Evolutionary conservation across 1,140 invertebrate species (phyloP).

Genomic region (Marisa cornuarietis): DNA sequence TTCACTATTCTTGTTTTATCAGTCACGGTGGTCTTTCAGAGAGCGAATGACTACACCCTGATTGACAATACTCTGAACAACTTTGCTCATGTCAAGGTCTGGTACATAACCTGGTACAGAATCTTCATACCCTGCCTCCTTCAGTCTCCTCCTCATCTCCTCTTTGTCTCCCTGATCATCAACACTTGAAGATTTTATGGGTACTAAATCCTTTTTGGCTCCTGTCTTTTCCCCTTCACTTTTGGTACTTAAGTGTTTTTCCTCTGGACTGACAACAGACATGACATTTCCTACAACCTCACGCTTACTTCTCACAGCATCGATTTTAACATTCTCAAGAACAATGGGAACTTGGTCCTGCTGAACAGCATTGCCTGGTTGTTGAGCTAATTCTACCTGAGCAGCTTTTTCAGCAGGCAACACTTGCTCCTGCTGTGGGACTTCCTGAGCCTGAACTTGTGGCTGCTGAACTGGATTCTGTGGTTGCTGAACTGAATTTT

Average conservation of each 20-base stretch:
- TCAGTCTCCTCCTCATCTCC: slow-evolving; percentile 22
- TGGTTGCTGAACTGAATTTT: background rate
- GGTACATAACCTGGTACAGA: background rate
- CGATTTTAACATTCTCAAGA: background rate
- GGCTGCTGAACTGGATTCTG: background rate
- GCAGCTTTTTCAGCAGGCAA: too few relatives aligned
- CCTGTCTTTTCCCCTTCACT: background rate
- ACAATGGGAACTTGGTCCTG: background rate
- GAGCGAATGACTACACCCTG: background rate
- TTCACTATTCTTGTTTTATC: too few relatives aligned
- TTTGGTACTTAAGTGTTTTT: background rate
- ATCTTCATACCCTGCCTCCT: background rate
- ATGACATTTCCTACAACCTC: background rate
- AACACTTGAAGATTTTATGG: background rate
- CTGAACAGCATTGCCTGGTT: background rate
- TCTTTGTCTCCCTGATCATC: background rate
- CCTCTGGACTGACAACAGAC: background rate
- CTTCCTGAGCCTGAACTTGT: too few relatives aligned
- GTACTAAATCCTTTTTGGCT: background rate
- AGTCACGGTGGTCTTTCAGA: background rate
- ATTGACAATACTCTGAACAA: background rate
- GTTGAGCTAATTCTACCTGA: background rate
- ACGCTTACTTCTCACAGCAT: slow-evolving; percentile 2
- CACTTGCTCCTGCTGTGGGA: too few relatives aligned
- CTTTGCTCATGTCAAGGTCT: background rate